These are phyloP conservation scores for Drosophila nr. fundita DNA, from an alignment of 2,888 invertebrate species.

Conservation along the genomic window DNA sequence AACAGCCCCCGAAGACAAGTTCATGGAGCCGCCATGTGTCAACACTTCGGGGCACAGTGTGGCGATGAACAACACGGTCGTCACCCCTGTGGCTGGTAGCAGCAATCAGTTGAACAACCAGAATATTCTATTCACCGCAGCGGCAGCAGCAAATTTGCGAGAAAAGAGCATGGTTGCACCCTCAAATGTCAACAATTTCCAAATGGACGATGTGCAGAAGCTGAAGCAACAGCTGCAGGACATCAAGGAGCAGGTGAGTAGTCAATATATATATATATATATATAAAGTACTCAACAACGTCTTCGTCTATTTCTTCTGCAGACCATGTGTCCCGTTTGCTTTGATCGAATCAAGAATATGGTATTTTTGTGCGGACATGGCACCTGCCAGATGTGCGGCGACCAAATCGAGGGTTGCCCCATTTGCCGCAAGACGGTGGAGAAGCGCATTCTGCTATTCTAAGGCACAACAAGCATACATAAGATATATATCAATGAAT, in stretches of 20 bases:
- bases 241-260: constrained; percentile 95
- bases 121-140: constrained; percentile 76
- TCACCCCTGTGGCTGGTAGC: constrained; percentile 76
- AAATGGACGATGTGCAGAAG: constrained; percentile 93
- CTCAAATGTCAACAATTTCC: constrained; percentile 88
- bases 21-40: constrained; percentile 76
- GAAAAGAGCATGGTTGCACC: constrained; percentile 73
- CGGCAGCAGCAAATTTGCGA: constrained; percentile 56
- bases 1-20: constrained; percentile 67
- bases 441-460: constrained; percentile 97
- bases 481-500: constrained; percentile 13
- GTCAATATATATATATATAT: neutral
- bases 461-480: constrained; percentile 78
- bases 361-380: constrained; percentile 99
- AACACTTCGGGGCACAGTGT: constrained; percentile 84
- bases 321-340: constrained; percentile 99
- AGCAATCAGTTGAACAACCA: constrained; percentile 81
- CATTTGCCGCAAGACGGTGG: constrained; percentile 98
- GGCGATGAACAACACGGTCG: constrained; percentile 84
- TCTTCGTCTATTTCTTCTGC: constrained; percentile 83
- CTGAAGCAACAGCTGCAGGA: constrained; percentile 97
- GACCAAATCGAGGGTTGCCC: constrained; percentile 99
- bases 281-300: neutral
- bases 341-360: constrained; percentile 98
- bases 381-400: constrained; percentile 99